phyloP scores from a whole-genome alignment of 1,140 invertebrate genomes.

The Piezodorus guildinii region DNA sequence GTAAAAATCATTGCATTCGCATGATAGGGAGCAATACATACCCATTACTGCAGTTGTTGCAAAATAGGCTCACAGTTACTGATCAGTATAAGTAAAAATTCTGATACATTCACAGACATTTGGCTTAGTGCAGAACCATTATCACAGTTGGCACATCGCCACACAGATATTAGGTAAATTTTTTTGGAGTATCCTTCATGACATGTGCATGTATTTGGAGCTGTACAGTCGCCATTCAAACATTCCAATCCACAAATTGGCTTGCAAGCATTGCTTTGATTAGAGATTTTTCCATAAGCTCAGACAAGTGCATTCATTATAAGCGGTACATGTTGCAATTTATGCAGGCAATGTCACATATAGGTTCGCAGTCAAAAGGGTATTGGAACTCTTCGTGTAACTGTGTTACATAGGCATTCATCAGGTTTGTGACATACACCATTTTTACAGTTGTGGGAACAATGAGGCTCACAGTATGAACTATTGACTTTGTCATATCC shows the following conservation, averaged over 20 bases:
- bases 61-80: neutral
- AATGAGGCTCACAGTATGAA: neutral
- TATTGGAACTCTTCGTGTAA: neutral
- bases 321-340: neutral
- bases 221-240: constrained; percentile 2
- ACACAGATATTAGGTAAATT: neutral
- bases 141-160: neutral
- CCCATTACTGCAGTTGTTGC: neutral
- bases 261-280: neutral
- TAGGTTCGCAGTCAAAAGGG: neutral
- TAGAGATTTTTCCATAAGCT: neutral
- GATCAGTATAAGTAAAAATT: neutral
- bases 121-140: neutral
- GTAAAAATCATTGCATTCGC: neutral
- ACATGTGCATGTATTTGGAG: constrained; percentile 2
- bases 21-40: neutral
- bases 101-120: neutral
- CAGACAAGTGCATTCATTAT: neutral
- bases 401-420: neutral
- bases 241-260: neutral
- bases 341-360: neutral
- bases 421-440: neutral
- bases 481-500: neutral
- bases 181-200: neutral
- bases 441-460: neutral